Evolutionary conservation across 1,140 invertebrate genomes (phyloP), one percentile per base, ranked within the genome.

Genomic region (Melitaea cinxia): DNA sequence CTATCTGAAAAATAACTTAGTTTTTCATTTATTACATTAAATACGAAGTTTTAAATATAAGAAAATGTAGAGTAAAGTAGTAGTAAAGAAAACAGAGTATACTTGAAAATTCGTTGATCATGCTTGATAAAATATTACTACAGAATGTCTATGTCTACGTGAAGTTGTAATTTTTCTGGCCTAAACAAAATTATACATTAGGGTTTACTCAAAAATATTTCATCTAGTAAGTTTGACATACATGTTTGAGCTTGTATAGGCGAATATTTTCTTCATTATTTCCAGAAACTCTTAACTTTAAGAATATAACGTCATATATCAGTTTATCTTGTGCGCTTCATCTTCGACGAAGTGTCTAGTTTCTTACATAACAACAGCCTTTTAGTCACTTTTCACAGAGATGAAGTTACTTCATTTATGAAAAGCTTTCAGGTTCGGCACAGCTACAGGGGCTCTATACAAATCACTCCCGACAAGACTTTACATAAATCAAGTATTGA

Each of bases 401-500:
- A 72, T 81, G 81, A 78, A 76, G 78, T 75, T 70, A 68, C 70
- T 81, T 77, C 80, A 75, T 83, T 89, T 88, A 84, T 86, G 81
- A 84, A 85, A 85, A 88, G 83, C 87, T 86, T 86, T 86, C 81
- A 88, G 74, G 75, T 84, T 80, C 74, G 79, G 81, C 72, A 80
- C 64, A 75, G 42, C 54, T 28, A 57, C 24, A 75, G 76, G 75
- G 74, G 70, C 75, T 75, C 83, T 85, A 88, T 89, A 85, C 82
- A 89, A 88, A 89, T 88, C 78, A 70, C 75, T 77, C 68, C 77
- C 75, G 75, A 66, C 73, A 74, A 78, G 74, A 75, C 75, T 85
- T 82, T 77, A 75, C 78, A 89, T 89, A 89, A 82, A 88, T 89
- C 81, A 88, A 82, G 73, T 82, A 82, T 81, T 87, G 80, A 83